Conservation (phyloP, 2,113 vertebrate genomes). For the Burhinus oedicnemus region DNA sequence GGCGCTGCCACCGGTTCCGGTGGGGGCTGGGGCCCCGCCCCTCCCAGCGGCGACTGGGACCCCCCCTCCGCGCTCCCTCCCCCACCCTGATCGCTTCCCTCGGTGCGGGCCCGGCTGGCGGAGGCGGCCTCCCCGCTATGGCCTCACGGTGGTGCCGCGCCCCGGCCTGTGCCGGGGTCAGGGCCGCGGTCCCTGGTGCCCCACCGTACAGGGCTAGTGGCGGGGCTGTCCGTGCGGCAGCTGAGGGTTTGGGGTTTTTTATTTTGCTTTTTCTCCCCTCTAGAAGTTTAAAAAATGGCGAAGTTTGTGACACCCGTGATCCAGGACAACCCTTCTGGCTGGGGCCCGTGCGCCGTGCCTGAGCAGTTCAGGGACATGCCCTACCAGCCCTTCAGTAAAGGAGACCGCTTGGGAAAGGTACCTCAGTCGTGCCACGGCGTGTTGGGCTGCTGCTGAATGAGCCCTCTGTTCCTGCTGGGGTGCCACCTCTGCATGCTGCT, state of each 20-base stretch:
- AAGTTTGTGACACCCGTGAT: conserved; percentile 96
- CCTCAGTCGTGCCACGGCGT: fast-evolving
- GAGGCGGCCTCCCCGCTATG: not conserved
- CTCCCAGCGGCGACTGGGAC: not conserved
- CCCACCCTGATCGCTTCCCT: fast-evolving
- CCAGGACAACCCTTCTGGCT: conserved; percentile 96
- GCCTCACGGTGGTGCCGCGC: fast-evolving
- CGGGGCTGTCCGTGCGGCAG: not conserved
- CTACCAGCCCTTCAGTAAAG: conserved; percentile 98
- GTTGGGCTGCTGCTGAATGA: fast-evolving
- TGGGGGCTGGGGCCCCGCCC: not conserved
- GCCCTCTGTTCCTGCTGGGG: no score
- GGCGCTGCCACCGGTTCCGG: not conserved
- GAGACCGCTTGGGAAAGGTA: conserved; percentile 97
- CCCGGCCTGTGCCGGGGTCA: not conserved
- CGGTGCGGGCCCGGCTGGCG: not conserved
- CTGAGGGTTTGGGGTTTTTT: fast-evolving
- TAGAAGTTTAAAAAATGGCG: conserved; percentile 82
- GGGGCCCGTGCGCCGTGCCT: conserved; percentile 96
- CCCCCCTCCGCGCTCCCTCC: not conserved
- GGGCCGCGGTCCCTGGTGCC: not conserved
- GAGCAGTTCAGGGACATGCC: conserved; percentile 99
- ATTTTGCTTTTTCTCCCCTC: fast-evolving
- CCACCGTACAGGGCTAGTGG: not conserved
- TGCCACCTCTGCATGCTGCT: not conserved